A percentile compares a stretch with the other conserved stretches of the same genome.
Evolutionary conservation across 2,797 vertebrate genomes (phyloP).

Genomic region (Pipistrellus nathusii): DNA sequence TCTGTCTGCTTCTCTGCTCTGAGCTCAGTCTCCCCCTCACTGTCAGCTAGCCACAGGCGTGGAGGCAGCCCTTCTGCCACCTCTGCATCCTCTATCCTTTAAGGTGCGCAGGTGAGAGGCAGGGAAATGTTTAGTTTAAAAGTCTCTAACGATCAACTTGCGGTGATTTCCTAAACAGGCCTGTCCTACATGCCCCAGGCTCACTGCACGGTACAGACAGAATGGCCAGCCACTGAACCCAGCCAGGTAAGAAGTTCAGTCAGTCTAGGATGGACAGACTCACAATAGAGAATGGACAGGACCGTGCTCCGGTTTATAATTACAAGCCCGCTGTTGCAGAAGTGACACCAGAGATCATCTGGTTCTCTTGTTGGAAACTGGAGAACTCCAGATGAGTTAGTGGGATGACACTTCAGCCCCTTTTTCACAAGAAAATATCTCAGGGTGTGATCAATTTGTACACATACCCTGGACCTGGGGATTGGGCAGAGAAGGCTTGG

Average conservation of each 20-base stretch:
- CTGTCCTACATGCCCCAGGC: background rate
- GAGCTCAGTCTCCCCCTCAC: background rate
- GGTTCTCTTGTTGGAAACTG: background rate
- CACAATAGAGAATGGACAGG: background rate
- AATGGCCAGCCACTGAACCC: conserved; percentile 34
- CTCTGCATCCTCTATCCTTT: background rate
- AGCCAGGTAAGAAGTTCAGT: background rate
- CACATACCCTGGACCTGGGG: background rate
- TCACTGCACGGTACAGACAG: background rate
- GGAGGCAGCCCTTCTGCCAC: background rate
- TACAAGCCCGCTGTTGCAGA: background rate
- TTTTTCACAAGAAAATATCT: conserved; percentile 14
- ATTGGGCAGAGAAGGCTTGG: background rate
- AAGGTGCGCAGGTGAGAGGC: background rate
- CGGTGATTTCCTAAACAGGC: background rate
- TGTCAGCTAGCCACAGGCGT: background rate
- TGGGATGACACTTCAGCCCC: background rate
- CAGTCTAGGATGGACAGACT: background rate
- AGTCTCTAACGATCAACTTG: background rate
- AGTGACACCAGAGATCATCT: background rate
- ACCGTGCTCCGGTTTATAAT: background rate
- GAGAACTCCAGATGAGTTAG: background rate
- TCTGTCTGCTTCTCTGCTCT: background rate
- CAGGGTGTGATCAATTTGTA: background rate
- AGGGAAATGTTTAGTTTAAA: background rate